Percentiles rank a stretch among this genome's conserved stretches.
Conservation (phyloP, 1,140 invertebrate genomes). For the Trigoniulus corallinus region DNA sequence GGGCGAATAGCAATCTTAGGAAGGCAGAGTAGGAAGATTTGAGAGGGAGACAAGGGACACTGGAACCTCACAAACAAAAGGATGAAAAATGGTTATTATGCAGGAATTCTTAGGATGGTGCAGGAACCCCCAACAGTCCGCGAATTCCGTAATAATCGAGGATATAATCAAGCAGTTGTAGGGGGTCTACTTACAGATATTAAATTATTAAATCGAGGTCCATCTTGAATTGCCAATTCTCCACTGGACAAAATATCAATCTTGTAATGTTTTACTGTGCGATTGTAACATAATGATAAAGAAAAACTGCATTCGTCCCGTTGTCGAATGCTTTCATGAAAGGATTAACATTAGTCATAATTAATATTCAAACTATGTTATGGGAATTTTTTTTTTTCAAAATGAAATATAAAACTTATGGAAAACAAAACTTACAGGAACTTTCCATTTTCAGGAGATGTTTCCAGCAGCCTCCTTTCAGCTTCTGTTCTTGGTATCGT, state of each 20-base stretch:
- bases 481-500: neutral
- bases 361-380: neutral
- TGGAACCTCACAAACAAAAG: neutral
- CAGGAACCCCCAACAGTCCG: no score
- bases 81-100: neutral
- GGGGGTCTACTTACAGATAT: constrained; percentile 32
- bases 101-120: no score
- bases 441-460: neutral
- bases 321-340: constrained; percentile 18
- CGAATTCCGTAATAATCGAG: no score
- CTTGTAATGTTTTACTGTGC: constrained; percentile 29
- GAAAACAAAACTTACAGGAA: neutral
- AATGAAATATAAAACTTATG: no score
- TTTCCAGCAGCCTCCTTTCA: neutral
- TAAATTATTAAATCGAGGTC: constrained; percentile 30
- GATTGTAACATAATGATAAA: constrained; percentile 27
- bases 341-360: neutral
- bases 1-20: no score
- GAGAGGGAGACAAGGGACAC: neutral
- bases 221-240: constrained; percentile 29
- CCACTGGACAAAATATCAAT: constrained; percentile 23
- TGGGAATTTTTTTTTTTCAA: no score
- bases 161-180: no score
- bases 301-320: constrained; percentile 24
- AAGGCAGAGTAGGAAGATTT: no score